Base-by-base conservation (phyloP, 2,797 vertebrate genomes). In the Mormyrus hasselquistii region DNA sequence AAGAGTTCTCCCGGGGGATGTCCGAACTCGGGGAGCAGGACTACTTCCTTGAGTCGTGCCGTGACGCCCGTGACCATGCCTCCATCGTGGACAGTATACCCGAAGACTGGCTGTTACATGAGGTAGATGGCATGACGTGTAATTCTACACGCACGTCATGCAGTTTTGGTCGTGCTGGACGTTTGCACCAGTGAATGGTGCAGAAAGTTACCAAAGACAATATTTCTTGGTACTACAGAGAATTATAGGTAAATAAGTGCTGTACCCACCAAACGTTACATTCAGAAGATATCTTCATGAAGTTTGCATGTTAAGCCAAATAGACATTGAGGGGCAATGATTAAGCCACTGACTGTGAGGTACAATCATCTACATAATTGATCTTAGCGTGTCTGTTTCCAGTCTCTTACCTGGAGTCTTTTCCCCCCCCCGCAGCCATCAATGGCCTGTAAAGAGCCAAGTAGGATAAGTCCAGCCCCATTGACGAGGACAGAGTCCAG, bases 1-100 rank as follows among this genome's bases (percentile, higher is more conserved):
- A 99, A 93, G 98, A 99, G 94, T 98, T 99, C 94, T 98, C 98
- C 90, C 95, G 96, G 90, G 95, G 96, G 88, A 96, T 96, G 95
- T 88, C 94, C 0, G 96, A 96, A 91, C 92, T 96, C 3, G 96
- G 95, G 19, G 95, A 96, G 44, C 93, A 94, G 91, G 94, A 94
- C 88, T 94, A 97, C 91, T 59, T 87, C 7, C 52, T 87, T n/a
- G 86, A 85, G n/a, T 10, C 82, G 25, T 50, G 82, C 49, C 44
- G 82, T 52, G 79, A 86, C 1, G 29, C 49, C 8, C 84, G 16
- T 29, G 84, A 55, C 29, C 84, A 57, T 38, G 34, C 3, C 34
- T 34, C 22, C 1, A 3, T 34, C 2, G 86, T 59, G 53, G 86
- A 87, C 53, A 38, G 44, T 10, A 0, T 16, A 57, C 53, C 53